phyloP scores from a whole-genome alignment of 2,888 invertebrate genomes.

The Epiperipatus broadwayi region DNA sequence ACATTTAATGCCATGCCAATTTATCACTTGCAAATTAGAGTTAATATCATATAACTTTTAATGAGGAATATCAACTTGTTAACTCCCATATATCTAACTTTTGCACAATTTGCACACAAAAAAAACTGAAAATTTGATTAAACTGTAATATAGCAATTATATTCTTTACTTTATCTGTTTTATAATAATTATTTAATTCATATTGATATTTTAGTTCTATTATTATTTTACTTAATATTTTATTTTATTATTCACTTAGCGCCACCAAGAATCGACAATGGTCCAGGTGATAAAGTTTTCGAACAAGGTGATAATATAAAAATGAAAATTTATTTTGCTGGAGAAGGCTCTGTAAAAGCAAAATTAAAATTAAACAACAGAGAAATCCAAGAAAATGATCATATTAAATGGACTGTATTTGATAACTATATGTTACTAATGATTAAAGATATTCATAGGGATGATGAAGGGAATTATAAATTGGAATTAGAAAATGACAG shows the following conservation, averaged over 20 bases:
- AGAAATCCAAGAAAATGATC: constrained; percentile 47
- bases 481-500: constrained; percentile 74
- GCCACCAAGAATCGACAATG: constrained; percentile 74
- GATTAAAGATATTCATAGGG: constrained; percentile 70
- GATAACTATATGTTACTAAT: constrained; percentile 93
- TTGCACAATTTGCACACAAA: no score
- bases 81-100: no score
- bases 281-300: constrained; percentile 69
- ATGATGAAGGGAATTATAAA: constrained; percentile 74
- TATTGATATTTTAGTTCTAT: no score
- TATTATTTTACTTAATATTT: no score
- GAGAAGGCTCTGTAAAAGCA: constrained; percentile 85
- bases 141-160: no score
- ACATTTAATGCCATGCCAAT: no score
- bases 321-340: constrained; percentile 87
- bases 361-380: constrained; percentile 62
- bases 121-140: no score
- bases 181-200: no score
- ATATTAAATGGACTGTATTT: constrained; percentile 73
- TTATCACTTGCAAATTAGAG: no score
- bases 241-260: constrained; percentile 40
- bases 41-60: no score
- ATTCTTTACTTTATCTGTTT: no score
- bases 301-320: constrained; percentile 91
- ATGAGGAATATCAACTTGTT: no score